These are phyloP conservation scores for Sclerodermus sp. DNA, from an alignment of 2,888 invertebrate genomes.

Conservation along the genomic window DNA sequence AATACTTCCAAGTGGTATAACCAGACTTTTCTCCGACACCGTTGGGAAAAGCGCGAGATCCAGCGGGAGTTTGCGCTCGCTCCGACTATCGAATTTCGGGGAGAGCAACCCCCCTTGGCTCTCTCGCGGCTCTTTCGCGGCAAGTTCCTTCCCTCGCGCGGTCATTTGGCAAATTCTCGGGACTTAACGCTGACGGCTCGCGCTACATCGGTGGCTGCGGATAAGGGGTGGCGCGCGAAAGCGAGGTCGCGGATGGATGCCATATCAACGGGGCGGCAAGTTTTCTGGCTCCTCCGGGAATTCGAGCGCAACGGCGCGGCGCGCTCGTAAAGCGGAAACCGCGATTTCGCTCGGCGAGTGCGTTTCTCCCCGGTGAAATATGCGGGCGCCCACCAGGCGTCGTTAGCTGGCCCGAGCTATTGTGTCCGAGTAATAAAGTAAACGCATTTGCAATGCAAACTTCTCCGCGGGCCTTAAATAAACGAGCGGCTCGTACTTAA, in stretches of 20 bases:
- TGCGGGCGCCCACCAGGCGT: slow-evolving; percentile 19
- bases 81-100: too few relatives aligned
- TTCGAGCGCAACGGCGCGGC: slow-evolving; percentile 8
- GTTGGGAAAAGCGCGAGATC: too few relatives aligned
- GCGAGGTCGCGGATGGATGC: neutral
- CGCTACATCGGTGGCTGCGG: too few relatives aligned
- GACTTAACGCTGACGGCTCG: too few relatives aligned
- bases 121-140: too few relatives aligned
- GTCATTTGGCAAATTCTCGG: too few relatives aligned
- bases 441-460: slow-evolving; percentile 47
- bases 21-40: too few relatives aligned
- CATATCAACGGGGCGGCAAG: slow-evolving; percentile 5
- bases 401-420: slow-evolving; percentile 27
- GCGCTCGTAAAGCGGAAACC: slow-evolving; percentile 19
- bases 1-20: too few relatives aligned
- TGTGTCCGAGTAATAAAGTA: slow-evolving; percentile 42
- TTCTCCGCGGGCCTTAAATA: slow-evolving; percentile 8
- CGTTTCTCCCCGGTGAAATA: slow-evolving; percentile 24
- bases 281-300: slow-evolving; percentile 20
- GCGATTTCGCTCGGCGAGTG: slow-evolving; percentile 12
- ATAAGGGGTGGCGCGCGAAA: slow-evolving; percentile 1
- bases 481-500: neutral
- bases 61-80: too few relatives aligned
- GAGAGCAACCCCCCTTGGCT: too few relatives aligned
- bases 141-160: too few relatives aligned